phyloP scores from a whole-genome alignment of 2,113 vertebrate species.

The Tursiops truncatus region DNA sequence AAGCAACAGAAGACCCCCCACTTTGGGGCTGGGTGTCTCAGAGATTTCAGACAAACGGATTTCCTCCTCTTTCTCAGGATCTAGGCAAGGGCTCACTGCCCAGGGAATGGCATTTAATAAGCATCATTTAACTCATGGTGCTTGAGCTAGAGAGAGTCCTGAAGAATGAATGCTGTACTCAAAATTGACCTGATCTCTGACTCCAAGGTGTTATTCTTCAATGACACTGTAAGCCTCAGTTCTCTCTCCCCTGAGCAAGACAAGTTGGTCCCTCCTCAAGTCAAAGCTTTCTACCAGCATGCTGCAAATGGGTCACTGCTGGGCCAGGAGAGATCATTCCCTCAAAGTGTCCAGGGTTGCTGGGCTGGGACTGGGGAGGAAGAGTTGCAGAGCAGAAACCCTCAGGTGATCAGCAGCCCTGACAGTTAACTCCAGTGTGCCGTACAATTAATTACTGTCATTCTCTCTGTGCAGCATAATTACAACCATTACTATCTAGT shows the following conservation, averaged over 20 bases:
- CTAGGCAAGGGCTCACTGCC: neutral
- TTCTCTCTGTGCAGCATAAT: neutral
- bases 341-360: neutral
- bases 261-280: neutral
- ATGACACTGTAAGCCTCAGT: neutral
- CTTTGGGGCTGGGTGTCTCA: neutral
- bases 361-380: neutral
- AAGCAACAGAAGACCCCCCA: neutral
- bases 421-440: too few species aligned
- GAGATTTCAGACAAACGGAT: neutral
- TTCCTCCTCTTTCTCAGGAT: neutral
- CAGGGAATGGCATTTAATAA: neutral
- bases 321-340: neutral
- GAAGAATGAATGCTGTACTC: neutral
- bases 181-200: neutral
- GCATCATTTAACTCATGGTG: neutral
- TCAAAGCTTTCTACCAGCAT: neutral
- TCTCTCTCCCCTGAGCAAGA: neutral
- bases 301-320: neutral
- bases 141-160: too few species aligned
- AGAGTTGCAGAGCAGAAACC: fast-evolving
- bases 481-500: neutral
- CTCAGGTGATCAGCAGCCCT: neutral
- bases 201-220: neutral
- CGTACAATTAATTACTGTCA: too few species aligned